Conservation (phyloP, 2,113 vertebrate genomes). For the Hucho hucho region DNA sequence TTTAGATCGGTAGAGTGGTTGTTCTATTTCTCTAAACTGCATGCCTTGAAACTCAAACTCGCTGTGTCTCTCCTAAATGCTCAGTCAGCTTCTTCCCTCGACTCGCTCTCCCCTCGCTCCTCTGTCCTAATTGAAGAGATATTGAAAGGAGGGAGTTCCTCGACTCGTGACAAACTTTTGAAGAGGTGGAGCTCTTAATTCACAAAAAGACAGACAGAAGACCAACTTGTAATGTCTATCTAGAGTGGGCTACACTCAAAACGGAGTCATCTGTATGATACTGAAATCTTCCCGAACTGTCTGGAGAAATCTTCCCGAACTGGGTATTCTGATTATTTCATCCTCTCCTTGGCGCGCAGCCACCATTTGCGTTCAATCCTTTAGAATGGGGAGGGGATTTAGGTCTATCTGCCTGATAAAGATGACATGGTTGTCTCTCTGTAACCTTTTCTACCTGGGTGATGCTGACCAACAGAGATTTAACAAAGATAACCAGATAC, state of each 20-base stretch:
- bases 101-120: slow-evolving; percentile 39
- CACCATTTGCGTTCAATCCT: neutral
- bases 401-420: neutral
- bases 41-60: slow-evolving; percentile 43
- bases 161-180: slow-evolving; percentile 56
- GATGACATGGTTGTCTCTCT: neutral
- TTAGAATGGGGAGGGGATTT: neutral
- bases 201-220: slow-evolving; percentile 35
- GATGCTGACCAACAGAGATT: neutral
- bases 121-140: slow-evolving; percentile 56
- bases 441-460: neutral
- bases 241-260: neutral
- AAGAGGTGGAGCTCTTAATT: slow-evolving; percentile 70
- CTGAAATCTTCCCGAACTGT: no score
- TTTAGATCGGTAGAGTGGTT: slow-evolving; percentile 17
- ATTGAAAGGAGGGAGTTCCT: slow-evolving; percentile 69
- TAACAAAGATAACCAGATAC: neutral
- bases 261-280: no score
- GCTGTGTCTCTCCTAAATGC: slow-evolving; percentile 45
- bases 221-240: neutral
- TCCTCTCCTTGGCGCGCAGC: no score
- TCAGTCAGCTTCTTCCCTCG: slow-evolving; percentile 51
- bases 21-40: slow-evolving; percentile 42
- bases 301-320: no score
- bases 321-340: no score